Conservation (phyloP, 37 sponge, comb jelly and placozoan species). For the Dysidea cf. avara region DNA sequence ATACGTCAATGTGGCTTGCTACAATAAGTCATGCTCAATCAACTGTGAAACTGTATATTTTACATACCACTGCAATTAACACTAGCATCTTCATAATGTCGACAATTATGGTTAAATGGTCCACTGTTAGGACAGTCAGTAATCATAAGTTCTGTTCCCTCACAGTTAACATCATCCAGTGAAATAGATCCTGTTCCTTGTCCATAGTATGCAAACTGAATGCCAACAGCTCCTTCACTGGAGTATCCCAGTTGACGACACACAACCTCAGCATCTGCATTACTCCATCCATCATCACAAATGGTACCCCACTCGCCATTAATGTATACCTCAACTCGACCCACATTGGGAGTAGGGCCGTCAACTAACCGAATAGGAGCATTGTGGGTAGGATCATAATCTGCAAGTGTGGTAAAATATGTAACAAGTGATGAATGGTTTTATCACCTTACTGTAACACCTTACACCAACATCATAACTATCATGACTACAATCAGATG, state of each 20-base stretch:
- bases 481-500: too few relatives aligned
- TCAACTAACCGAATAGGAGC: too few relatives aligned
- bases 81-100: constrained; percentile 1
- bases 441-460: too few relatives aligned
- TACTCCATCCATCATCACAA: not conserved
- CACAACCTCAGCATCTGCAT: not conserved
- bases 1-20: too few relatives aligned
- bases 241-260: constrained; percentile 1
- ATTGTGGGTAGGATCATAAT: too few relatives aligned
- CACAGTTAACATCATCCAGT: not conserved
- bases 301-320: not conserved
- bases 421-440: too few relatives aligned
- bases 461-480: too few relatives aligned
- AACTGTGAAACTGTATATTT: too few relatives aligned
- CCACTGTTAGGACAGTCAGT: constrained; percentile 7
- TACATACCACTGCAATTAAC: not conserved
- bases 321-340: too few relatives aligned
- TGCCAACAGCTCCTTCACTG: not conserved
- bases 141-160: not conserved
- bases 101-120: not conserved
- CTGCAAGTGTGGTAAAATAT: too few relatives aligned
- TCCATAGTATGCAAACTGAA: not conserved
- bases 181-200: not conserved
- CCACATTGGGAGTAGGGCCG: too few relatives aligned
- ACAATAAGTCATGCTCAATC: too few relatives aligned